Conservation (phyloP, 2,113 vertebrate species). For the Cyanoderma ruficeps region DNA sequence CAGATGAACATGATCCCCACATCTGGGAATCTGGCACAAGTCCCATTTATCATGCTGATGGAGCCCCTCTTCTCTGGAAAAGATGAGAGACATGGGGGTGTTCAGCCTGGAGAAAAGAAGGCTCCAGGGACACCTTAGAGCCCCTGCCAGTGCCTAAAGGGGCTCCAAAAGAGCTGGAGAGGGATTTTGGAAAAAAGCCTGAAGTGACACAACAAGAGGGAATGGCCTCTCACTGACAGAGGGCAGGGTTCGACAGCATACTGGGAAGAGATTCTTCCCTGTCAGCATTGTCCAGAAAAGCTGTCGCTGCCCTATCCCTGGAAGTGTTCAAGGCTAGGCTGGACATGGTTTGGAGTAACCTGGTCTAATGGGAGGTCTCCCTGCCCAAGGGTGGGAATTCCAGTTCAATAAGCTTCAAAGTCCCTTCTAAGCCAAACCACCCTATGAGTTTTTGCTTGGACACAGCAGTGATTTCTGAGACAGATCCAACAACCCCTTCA, state of each 20-base stretch:
- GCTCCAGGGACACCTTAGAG: background rate
- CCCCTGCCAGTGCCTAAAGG: background rate
- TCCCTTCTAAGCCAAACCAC: background rate
- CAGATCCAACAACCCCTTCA: background rate
- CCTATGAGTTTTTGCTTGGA: background rate
- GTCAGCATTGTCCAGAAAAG: background rate
- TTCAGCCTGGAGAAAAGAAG: background rate
- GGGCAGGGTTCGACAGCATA: background rate
- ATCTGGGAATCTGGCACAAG: no score
- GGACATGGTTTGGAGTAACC: background rate
- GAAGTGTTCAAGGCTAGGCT: background rate
- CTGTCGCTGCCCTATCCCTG: background rate
- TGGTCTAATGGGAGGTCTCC: background rate
- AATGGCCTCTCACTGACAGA: background rate
- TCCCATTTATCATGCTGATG: rapidly evolving
- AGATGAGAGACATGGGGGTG: background rate
- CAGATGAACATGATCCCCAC: background rate
- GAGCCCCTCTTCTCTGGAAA: background rate
- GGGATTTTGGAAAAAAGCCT: background rate
- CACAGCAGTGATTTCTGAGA: background rate
- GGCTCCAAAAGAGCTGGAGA: background rate
- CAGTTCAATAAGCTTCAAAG: background rate
- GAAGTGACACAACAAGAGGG: background rate
- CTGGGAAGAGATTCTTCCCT: background rate
- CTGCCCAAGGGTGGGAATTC: background rate